phyloP scores from a whole-genome alignment of 1,140 invertebrate genomes.

The Cephus cinctus region DNA sequence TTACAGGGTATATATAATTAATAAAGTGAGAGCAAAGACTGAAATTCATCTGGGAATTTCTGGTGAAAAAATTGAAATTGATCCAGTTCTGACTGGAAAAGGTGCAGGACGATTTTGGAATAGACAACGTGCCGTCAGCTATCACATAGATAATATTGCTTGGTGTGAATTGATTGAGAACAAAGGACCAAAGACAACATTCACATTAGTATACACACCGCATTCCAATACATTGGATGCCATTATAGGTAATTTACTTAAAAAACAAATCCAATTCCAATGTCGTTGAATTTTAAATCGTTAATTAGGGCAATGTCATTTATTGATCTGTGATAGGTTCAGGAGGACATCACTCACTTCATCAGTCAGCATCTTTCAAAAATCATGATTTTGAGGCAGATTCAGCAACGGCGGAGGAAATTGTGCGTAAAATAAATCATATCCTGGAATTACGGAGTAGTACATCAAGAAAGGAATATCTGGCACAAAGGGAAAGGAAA shows the following conservation, averaged over 20 bases:
- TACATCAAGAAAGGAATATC: constrained; percentile 74
- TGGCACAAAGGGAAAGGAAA: constrained; percentile 64
- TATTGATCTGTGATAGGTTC: constrained; percentile 37
- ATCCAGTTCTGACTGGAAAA: constrained; percentile 72
- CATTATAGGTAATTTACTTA: constrained; percentile 43
- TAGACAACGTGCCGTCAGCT: constrained; percentile 68
- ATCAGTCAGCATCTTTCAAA: constrained; percentile 68
- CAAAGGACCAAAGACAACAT: constrained; percentile 63
- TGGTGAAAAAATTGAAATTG: constrained; percentile 88
- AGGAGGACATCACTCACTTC: constrained; percentile 45
- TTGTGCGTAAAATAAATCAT: constrained; percentile 84
- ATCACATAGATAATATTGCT: constrained; percentile 82
- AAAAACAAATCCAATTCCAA: no score
- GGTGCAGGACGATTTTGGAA: constrained; percentile 71
- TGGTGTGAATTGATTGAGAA: constrained; percentile 79
- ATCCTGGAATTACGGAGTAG: constrained; percentile 82
- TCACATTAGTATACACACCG: constrained; percentile 63
- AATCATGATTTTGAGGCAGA: constrained; percentile 87
- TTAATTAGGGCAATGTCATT: no score
- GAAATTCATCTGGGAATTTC: constrained; percentile 86
- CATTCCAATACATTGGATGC: constrained; percentile 40
- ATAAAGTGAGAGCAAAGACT: constrained; percentile 76
- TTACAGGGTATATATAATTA: constrained; percentile 70
- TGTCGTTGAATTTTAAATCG: no score
- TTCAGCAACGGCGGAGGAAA: constrained; percentile 70